A percentile compares a stretch with the other conserved stretches of the same genome.
phyloP scores from a whole-genome alignment of 1,140 invertebrate species.

The Dryas iulia region DNA sequence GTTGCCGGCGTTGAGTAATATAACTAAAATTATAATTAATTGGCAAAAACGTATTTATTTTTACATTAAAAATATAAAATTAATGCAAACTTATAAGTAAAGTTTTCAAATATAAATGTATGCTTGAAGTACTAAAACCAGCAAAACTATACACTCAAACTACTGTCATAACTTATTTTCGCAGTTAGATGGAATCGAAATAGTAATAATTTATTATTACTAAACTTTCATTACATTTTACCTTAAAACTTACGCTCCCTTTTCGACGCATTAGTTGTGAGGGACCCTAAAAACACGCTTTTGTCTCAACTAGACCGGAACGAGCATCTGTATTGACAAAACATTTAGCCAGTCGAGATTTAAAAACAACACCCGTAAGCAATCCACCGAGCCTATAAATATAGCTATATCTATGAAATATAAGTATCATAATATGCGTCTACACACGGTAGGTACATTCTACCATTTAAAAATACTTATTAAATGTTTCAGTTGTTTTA shows the following conservation, averaged over 20 bases:
- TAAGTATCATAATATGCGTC: too few species aligned
- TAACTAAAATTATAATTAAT: too few species aligned
- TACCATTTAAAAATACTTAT: too few species aligned
- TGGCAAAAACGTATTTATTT: too few species aligned
- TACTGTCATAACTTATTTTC: not conserved
- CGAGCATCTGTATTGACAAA: not conserved
- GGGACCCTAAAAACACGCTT: not conserved
- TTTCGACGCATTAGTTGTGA: not conserved
- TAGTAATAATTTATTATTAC: not conserved
- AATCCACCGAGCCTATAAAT: not conserved
- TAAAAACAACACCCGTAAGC: not conserved
- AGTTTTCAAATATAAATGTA: too few species aligned
- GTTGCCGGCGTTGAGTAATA: too few species aligned
- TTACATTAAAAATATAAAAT: too few species aligned
- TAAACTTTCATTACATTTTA: not conserved
- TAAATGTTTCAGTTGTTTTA: too few species aligned
- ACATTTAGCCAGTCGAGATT: not conserved
- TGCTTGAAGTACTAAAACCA: too few species aligned
- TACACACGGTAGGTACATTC: too few species aligned
- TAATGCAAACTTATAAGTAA: too few species aligned
- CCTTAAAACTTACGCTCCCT: not conserved
- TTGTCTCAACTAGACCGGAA: not conserved
- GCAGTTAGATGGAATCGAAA: not conserved
- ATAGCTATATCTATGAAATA: not conserved
- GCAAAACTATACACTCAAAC: not conserved